Conservation (phyloP, 1,140 invertebrate genomes). For the Drosophila jambulina region DNA sequence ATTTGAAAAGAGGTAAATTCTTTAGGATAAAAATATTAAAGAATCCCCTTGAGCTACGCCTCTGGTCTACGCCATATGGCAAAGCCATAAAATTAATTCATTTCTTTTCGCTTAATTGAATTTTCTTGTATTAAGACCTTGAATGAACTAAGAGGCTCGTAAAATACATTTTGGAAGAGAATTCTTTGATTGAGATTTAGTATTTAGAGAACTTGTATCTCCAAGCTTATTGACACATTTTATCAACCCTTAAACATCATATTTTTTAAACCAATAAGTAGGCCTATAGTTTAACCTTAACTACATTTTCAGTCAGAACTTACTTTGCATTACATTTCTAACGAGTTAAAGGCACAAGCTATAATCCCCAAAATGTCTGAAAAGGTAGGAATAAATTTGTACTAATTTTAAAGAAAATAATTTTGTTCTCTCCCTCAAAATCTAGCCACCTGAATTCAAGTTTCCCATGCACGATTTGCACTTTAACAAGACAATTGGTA, state of each 20-base stretch:
- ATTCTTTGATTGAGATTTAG: background rate
- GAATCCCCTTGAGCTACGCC: background rate
- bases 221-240: background rate
- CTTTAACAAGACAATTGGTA: conserved; percentile 21
- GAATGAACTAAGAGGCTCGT: background rate
- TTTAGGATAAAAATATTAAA: no score
- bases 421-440: background rate
- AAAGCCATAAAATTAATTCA: conserved; percentile 22
- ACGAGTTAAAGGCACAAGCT: background rate
- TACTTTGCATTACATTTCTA: background rate
- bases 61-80: conserved; percentile 1
- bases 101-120: conserved; percentile 23
- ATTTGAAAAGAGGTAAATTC: background rate
- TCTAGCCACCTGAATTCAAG: conserved; percentile 38
- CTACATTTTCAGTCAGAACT: background rate
- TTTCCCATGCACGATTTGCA: conserved; percentile 61
- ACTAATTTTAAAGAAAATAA: background rate
- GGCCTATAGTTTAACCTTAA: background rate
- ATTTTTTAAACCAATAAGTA: background rate
- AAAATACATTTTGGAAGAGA: background rate
- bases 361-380: conserved; percentile 15
- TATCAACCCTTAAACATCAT: no score
- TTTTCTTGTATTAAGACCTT: conserved; percentile 15
- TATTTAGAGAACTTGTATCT: background rate
- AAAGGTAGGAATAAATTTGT: conserved; percentile 15